These are phyloP conservation scores for Macrotis lagotis DNA, from an alignment of 2,113 vertebrate species.

Conservation along the genomic window DNA sequence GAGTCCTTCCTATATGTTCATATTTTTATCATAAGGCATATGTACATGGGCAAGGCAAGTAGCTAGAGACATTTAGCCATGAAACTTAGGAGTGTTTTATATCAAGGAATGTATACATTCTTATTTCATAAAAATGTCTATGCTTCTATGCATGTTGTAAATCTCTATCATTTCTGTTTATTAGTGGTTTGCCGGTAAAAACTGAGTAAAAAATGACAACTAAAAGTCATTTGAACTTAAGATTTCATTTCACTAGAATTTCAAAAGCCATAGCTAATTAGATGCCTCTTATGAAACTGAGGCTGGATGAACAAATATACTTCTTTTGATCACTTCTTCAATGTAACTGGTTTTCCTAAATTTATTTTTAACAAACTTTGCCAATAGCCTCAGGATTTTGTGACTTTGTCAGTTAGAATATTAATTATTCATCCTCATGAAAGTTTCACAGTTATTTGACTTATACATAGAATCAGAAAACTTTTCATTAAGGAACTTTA, in stretches of 20 bases:
- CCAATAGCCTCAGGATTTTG: not conserved
- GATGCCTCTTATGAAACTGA: constrained; percentile 12
- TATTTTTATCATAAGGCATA: not conserved
- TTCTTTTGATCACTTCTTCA: not conserved
- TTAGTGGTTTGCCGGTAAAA: not conserved
- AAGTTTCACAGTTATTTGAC: not conserved
- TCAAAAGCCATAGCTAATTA: not conserved
- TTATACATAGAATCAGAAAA: not conserved
- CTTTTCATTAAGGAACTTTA: not conserved
- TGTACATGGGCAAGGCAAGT: not conserved
- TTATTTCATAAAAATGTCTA: not conserved
- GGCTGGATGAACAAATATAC: not conserved
- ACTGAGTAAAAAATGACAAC: not conserved
- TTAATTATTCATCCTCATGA: constrained; percentile 29
- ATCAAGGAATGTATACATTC: not conserved
- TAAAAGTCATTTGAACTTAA: not conserved
- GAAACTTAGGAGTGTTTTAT: not conserved
- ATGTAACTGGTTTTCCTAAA: constrained; percentile 32
- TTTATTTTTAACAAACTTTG: constrained; percentile 21
- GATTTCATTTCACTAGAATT: not conserved
- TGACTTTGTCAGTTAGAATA: constrained; percentile 11
- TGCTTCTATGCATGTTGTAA: not conserved
- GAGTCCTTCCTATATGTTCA: not conserved
- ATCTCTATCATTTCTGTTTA: not conserved
- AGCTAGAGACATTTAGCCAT: not conserved